Evolutionary conservation across 1,140 invertebrate species (phyloP), one percentile per base, ranked within the genome.

Genomic region (Acromyrmex heyeri): DNA sequence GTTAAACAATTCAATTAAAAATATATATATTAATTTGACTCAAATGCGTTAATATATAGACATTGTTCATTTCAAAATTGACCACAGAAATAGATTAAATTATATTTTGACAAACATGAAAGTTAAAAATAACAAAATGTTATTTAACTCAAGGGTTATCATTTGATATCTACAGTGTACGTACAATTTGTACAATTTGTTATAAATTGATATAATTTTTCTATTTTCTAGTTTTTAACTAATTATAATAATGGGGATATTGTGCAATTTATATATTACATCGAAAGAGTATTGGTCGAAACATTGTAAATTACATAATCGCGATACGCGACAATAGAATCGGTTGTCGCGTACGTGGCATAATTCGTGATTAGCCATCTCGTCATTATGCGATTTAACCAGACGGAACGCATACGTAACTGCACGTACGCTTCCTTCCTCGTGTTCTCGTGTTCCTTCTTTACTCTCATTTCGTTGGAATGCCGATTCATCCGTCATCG

Each of bases 381-480:
- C 27, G 64, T 69, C 67, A 82, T 86, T 67, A 62, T 38, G 59
- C 59, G 55, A 86, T 86, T 70, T 82, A 86, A 86, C 78, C 77
- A 69, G 65, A 82, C 53, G 77, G 67, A 86, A 76, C 50, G 48
- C 57, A 64, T 79, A 69, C 59, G 50, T 55, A 59, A 38, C 38
- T 83, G 30, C 24, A n/a, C 59, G 69, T 83, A 82, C 73, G 67
- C 61, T 55, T 70, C 77, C 83, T 69, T 85, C 73, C 76, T 69
- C 27, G 65, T 86, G 53, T 50, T 81, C 65, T 88, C 79, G 57
- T 76, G 78, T 86, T 91, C 77, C 85, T 48, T 70, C 69, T 87
- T 83, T 53, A 55, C 85, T 86, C 64, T 30, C 18, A 65, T 89
- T 69, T 53, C 76, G 27, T 34, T 65, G 89, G 88, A 90, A 90